These are phyloP conservation scores for Drosophila ercepeae DNA, from an alignment of 1,140 invertebrate genomes.

Conservation along the genomic window DNA sequence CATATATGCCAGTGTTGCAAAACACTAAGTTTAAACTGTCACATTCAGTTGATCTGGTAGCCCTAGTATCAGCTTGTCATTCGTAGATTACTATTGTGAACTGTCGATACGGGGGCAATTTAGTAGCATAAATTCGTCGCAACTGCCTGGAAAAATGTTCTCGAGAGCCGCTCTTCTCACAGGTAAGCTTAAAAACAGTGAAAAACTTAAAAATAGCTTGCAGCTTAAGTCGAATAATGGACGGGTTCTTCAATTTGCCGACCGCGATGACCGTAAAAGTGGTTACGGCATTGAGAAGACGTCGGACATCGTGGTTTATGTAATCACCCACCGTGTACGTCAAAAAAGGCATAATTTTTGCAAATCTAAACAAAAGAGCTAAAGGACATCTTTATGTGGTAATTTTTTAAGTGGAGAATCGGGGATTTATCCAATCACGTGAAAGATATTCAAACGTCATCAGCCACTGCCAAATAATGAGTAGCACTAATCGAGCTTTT, in stretches of 20 bases:
- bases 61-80: conserved; percentile 35
- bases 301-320: conserved; percentile 83
- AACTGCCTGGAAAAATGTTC: conserved; percentile 83
- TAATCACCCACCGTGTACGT: conserved; percentile 72
- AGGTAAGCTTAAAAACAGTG: conserved; percentile 73
- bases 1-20: conserved; percentile 5
- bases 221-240: not conserved
- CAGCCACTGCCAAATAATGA: not conserved
- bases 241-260: not conserved
- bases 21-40: not conserved
- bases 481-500: conserved; percentile 24
- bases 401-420: conserved; percentile 1
- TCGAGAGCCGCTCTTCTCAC: conserved; percentile 84
- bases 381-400: not conserved
- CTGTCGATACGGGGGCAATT: conserved; percentile 60
- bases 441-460: not conserved
- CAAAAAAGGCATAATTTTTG: conserved; percentile 54
- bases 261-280: conserved; percentile 39
- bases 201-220: not conserved
- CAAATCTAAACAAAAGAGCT: not conserved
- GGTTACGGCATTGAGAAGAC: conserved; percentile 60
- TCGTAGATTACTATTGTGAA: conserved; percentile 53
- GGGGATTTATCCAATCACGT: not conserved
- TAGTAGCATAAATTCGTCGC: conserved; percentile 69
- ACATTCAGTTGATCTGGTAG: conserved; percentile 8